Evolutionary conservation across 1,140 invertebrate species (phyloP).

Genomic region (Olivierus martensii): DNA sequence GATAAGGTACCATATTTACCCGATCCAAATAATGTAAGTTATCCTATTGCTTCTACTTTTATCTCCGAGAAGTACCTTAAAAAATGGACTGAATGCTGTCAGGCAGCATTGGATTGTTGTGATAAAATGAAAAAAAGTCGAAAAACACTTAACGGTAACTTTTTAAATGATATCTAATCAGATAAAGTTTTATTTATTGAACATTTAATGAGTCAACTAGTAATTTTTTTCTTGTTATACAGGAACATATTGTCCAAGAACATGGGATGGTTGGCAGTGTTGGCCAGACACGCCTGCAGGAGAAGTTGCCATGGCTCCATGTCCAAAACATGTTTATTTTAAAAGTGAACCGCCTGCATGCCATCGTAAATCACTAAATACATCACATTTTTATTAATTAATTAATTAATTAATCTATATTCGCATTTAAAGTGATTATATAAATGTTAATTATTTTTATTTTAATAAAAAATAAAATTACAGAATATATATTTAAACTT

Average conservation of each 20-base stretch:
- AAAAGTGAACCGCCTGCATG: constrained; percentile 25
- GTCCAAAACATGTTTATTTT: constrained; percentile 31
- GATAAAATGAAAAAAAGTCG: background rate
- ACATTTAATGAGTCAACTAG: background rate
- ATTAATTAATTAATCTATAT: too few species aligned
- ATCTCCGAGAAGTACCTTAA: constrained; percentile 7
- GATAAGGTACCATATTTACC: background rate
- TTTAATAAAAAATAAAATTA: too few species aligned
- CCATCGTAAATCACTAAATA: constrained; percentile 19
- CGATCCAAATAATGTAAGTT: background rate
- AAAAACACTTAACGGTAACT: background rate
- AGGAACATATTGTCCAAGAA: constrained; percentile 21
- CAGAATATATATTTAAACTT: too few species aligned
- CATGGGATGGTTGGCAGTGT: constrained; percentile 38
- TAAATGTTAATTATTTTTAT: too few species aligned
- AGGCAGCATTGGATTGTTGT: constrained; percentile 10
- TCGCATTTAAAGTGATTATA: too few species aligned
- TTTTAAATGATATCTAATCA: background rate
- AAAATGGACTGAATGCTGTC: constrained; percentile 10
- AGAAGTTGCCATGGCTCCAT: constrained; percentile 19
- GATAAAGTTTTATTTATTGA: background rate
- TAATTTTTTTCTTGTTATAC: background rate
- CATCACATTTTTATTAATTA: too few species aligned
- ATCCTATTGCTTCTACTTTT: constrained; percentile 5
- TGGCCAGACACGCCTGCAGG: constrained; percentile 24